These are phyloP conservation scores for Eueides isabella DNA, from an alignment of 1,140 invertebrate species.

Conservation along the genomic window DNA sequence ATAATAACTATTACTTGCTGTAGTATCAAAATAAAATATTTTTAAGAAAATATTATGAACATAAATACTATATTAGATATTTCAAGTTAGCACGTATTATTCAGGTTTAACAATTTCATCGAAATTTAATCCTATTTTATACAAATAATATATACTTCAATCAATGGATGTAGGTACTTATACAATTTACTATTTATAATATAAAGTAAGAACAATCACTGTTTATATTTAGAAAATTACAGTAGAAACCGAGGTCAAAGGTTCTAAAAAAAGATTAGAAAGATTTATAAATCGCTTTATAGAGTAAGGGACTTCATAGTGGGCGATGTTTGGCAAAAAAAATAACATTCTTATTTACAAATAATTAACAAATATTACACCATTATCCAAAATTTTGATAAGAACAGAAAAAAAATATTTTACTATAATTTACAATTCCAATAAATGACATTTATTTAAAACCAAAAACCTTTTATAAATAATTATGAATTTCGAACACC, in stretches of 20 bases:
- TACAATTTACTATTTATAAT: background rate
- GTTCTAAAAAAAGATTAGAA: background rate
- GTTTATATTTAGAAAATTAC: constrained; percentile 3
- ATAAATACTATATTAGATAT: background rate
- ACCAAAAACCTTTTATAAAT: no score
- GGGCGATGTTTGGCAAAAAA: background rate
- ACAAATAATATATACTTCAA: background rate
- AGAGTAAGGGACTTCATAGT: background rate
- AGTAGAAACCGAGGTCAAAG: constrained; percentile 1
- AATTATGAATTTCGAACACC: background rate
- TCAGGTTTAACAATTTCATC: background rate
- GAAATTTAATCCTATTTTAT: background rate
- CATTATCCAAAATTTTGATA: background rate
- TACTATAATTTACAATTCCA: no score
- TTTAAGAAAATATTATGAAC: background rate
- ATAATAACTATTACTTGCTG: background rate
- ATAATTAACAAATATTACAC: background rate
- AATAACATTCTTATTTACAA: background rate
- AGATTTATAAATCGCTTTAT: constrained; percentile 2
- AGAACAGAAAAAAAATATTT: background rate
- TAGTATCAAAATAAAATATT: background rate
- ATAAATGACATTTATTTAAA: no score
- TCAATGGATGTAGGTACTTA: background rate
- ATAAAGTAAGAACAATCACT: constrained; percentile 7
- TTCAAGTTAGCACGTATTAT: background rate